Conservation (phyloP, 2,888 invertebrate genomes). For the Candidula unifasciata region DNA sequence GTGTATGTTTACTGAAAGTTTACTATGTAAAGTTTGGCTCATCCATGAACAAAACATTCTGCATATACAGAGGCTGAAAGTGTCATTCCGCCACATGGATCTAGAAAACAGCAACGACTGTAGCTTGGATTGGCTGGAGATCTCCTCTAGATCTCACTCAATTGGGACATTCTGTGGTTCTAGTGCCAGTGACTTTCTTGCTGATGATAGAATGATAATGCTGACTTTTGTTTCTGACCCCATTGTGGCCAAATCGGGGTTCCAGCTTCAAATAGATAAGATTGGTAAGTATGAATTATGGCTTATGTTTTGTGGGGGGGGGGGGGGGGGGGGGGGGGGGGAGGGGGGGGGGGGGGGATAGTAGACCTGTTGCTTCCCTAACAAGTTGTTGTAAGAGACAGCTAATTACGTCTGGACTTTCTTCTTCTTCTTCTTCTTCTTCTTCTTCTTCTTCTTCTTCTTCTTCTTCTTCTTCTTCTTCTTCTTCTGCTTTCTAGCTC, state of each 20-base stretch:
- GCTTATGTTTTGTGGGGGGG: no score
- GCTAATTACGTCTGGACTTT: no score
- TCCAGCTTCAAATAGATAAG: neutral
- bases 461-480: no score
- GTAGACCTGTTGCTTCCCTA: no score
- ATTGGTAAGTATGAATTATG: neutral
- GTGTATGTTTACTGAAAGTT: no score
- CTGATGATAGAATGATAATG: neutral
- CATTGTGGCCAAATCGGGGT: conserved; percentile 1
- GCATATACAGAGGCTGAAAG: conserved; percentile 34
- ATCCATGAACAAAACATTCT: neutral
- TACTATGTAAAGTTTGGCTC: no score
- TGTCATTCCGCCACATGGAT: conserved; percentile 31
- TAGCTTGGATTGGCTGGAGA: conserved; percentile 44
- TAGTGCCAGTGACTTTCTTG: neutral
- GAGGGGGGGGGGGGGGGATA: no score
- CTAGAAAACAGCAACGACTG: conserved; percentile 38
- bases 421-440: no score
- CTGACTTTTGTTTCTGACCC: conserved; percentile 12
- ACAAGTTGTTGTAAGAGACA: no score
- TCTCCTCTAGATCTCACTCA: conserved; percentile 16
- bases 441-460: no score
- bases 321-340: no score
- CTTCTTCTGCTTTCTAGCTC: no score
- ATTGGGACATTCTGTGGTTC: conserved; percentile 33